Percentiles rank a stretch among this genome's conserved stretches.
Conservation (phyloP, 2,113 vertebrate species). For the Lanius ludovicianus region DNA sequence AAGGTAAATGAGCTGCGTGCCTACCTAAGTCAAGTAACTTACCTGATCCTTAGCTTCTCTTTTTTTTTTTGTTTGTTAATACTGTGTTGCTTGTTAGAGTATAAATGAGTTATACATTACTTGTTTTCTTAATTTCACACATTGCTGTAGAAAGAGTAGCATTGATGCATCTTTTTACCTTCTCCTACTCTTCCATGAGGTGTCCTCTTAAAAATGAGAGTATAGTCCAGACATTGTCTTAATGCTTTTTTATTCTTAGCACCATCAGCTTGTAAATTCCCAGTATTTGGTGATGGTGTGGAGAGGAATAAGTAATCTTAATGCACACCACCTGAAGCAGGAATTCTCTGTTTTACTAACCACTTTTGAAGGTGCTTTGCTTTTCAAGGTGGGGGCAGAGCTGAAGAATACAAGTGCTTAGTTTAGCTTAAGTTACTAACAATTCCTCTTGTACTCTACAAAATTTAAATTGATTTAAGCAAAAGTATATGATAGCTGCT, state of each 20-base stretch:
- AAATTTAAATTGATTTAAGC: background rate
- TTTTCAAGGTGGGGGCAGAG: background rate
- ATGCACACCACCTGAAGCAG: background rate
- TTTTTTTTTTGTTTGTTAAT: background rate
- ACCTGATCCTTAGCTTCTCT: background rate
- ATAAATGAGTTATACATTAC: background rate
- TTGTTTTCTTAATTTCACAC: background rate
- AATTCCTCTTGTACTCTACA: background rate
- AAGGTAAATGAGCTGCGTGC: constrained; percentile 79
- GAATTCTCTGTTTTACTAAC: background rate
- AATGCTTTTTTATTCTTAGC: background rate
- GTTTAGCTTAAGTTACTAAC: background rate
- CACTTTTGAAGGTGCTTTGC: background rate
- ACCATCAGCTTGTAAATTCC: background rate
- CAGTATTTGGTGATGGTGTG: background rate
- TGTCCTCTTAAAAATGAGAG: background rate
- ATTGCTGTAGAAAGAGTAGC: background rate
- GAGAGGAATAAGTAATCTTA: background rate
- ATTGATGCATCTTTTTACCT: background rate
- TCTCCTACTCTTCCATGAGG: background rate
- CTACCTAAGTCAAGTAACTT: background rate
- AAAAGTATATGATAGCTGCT: background rate
- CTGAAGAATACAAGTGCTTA: background rate
- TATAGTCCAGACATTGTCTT: background rate
- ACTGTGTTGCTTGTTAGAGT: background rate